Evolutionary conservation across 2,797 vertebrate genomes (phyloP), one percentile per base, ranked within the genome.

Genomic region (Sebastiscus albofasciatus): DNA sequence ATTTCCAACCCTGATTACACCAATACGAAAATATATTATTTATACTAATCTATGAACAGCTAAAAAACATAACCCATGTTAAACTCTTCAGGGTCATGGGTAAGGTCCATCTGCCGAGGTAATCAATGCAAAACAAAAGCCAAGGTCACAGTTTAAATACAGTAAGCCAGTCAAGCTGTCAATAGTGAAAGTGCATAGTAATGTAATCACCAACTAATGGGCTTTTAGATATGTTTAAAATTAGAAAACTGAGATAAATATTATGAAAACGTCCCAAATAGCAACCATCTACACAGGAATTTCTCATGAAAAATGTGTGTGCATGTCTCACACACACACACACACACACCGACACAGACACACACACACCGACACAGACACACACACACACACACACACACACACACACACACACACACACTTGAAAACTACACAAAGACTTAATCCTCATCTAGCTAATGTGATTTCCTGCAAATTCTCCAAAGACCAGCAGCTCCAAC

Each of bases 381-480:
- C 60, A 77, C 27, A 83, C 0, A n/a, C 60, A 77, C 27, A 77
- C 27, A 81, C 8, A 33, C 33, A 10, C 33, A 33, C 33, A 33
- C 33, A 9, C 33, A 33, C 33, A 34, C 9, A 10, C 34, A 36
- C 34, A 26, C 3, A 82, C n/a, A 83, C 0, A 24, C 60, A 75
- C 27, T 34, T 22, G 14, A 29, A 69, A 79, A 80, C 22, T 29
- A 71, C 64, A 73, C 12, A 31, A 67, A 85, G 67, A 62, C 75
- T 72, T 75, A 81, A 88, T 83, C 61, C 72, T 82, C 62, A 61
- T 75, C 61, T 34, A 79, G 75, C 36, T 72, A 79, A 85, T 88
- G 86, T 71, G 77, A 90, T 90, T 93, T 93, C 91, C 93, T 92
- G 89, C 83, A 62, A 92, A 94, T 83, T 90, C 93, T 87, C 92